These are phyloP conservation scores for Procambarus virginalis DNA, from an alignment of 1,140 invertebrate species.

Conservation along the genomic window DNA sequence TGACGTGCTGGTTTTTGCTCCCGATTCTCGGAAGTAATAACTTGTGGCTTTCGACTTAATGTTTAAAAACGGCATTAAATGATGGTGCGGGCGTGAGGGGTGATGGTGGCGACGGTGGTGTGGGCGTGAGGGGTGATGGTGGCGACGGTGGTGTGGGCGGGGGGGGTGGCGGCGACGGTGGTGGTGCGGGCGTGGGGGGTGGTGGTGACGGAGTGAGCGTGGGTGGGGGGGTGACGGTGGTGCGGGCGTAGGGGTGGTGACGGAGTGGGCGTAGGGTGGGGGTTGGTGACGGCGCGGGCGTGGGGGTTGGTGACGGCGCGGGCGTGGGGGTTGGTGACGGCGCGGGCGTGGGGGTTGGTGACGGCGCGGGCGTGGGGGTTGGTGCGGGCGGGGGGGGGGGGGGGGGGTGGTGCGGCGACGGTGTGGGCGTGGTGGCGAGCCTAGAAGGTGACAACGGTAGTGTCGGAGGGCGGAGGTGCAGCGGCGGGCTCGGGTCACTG, in stretches of 20 bases:
- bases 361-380: too few relatives aligned
- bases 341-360: too few relatives aligned
- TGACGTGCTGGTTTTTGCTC: too few relatives aligned
- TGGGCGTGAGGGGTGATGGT: background rate
- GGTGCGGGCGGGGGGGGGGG: too few relatives aligned
- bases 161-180: background rate
- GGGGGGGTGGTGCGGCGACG: background rate
- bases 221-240: background rate
- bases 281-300: background rate
- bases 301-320: background rate
- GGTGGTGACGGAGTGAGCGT: background rate
- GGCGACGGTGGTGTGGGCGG: background rate
- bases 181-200: background rate
- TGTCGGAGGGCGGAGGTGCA: background rate
- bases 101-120: background rate
- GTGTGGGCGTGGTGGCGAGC: background rate
- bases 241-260: background rate
- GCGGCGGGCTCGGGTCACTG: constrained; percentile 1
- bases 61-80: too few relatives aligned
- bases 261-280: too few relatives aligned
- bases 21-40: too few relatives aligned
- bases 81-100: background rate
- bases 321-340: too few relatives aligned
- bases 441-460: background rate
- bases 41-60: too few relatives aligned